A percentile compares a stretch with the other conserved stretches of the same genome.
phyloP scores from a whole-genome alignment of 2,113 vertebrate species.

The Motacilla alba region DNA sequence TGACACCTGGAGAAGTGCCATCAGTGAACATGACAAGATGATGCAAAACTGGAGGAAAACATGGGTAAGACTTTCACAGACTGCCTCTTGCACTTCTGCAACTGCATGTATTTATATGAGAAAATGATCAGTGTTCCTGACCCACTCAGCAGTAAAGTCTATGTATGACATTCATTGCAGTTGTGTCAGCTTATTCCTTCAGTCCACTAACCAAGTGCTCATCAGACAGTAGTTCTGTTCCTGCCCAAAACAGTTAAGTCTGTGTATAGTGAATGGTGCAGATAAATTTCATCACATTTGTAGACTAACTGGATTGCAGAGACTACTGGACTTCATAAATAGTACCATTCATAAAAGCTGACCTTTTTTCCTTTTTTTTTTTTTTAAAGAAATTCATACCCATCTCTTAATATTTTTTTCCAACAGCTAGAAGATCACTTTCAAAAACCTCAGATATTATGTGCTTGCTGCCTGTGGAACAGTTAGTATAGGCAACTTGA shows the following conservation, averaged over 20 bases:
- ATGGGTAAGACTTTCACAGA: slow-evolving; percentile 76
- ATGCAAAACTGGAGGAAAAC: slow-evolving; percentile 86
- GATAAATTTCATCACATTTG: background rate
- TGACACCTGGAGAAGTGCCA: slow-evolving; percentile 79
- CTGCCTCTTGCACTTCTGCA: background rate
- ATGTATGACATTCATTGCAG: background rate
- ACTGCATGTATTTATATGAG: background rate
- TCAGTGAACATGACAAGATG: slow-evolving; percentile 81
- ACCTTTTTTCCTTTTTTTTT: too few relatives aligned
- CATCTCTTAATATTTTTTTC: background rate
- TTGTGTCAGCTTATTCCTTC: background rate
- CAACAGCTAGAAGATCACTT: background rate
- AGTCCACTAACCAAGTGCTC: background rate
- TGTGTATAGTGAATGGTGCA: background rate
- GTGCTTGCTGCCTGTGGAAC: background rate
- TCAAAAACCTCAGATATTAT: background rate
- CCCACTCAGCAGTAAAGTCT: background rate
- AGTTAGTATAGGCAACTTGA: background rate
- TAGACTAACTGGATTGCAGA: background rate
- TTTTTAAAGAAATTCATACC: background rate
- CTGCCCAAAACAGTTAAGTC: background rate
- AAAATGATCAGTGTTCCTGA: background rate
- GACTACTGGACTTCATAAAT: background rate
- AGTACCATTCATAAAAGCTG: background rate
- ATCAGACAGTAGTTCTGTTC: background rate